These are phyloP conservation scores for Sterrhoptilus dennistouni DNA, from an alignment of 2,113 vertebrate species.

Conservation along the genomic window DNA sequence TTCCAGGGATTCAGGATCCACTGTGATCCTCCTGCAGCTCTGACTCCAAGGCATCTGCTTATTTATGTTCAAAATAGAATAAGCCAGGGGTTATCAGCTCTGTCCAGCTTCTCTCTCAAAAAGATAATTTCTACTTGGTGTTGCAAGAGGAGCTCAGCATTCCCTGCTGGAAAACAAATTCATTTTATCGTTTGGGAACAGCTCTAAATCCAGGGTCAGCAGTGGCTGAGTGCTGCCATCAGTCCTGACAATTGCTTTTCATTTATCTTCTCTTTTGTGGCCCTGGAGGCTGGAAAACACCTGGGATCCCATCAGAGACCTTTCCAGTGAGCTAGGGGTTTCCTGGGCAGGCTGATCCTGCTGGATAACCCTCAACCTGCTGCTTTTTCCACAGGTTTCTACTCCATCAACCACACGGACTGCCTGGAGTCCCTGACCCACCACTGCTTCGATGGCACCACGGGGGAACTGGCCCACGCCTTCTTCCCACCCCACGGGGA, in stretches of 20 bases:
- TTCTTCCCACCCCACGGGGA: slow-evolving; percentile 93
- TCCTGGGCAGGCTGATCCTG: background rate
- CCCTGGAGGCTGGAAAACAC: background rate
- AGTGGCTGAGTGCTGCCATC: background rate
- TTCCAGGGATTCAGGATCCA: background rate
- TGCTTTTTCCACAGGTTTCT: slow-evolving; percentile 83
- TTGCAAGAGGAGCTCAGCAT: background rate
- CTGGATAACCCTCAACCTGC: background rate
- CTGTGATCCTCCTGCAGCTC: background rate
- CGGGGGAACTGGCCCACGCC: slow-evolving; percentile 92
- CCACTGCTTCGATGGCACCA: slow-evolving; percentile 96
- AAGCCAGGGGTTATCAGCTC: background rate
- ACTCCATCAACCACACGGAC: slow-evolving; percentile 93
- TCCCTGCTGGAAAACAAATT: background rate
- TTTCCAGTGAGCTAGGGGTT: background rate
- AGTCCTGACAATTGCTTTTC: background rate
- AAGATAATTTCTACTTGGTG: background rate
- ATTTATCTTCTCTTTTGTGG: background rate
- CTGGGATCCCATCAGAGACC: background rate
- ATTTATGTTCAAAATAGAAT: background rate
- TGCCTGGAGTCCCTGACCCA: slow-evolving; percentile 89
- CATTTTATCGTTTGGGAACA: rapidly evolving
- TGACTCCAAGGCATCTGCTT: background rate
- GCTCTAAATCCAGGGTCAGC: background rate
- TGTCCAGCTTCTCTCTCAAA: background rate